phyloP scores from a whole-genome alignment of 2,888 invertebrate species.

The Dolichopus griseipennis region DNA sequence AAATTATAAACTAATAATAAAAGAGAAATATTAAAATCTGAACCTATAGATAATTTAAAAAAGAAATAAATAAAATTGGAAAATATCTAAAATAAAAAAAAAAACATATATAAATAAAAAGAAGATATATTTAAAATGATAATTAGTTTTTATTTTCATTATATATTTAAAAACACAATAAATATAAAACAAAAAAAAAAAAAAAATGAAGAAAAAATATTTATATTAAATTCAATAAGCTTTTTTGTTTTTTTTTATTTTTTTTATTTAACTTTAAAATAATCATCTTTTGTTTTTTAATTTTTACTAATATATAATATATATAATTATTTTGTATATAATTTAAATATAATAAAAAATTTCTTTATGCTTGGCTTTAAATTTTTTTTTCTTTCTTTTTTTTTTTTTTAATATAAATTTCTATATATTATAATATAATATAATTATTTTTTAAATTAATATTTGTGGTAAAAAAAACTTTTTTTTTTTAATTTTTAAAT shows the following conservation, averaged over 20 bases:
- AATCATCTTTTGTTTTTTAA: no score
- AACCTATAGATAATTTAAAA: no score
- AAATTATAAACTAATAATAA: no score
- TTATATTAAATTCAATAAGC: background rate
- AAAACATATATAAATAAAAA: background rate
- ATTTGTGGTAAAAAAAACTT: background rate
- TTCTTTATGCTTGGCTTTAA: constrained; percentile 3
- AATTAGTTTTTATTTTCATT: background rate
- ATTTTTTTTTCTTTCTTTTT: background rate
- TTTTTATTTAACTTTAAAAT: no score
- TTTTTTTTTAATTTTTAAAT: no score
- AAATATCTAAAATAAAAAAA: no score
- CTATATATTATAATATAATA: constrained; percentile 2
- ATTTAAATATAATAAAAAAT: background rate
- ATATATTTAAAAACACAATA: constrained; percentile 6
- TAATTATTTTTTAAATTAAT: background rate
- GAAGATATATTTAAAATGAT: background rate
- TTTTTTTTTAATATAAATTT: background rate
- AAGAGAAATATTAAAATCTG: no score
- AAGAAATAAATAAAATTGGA: no score
- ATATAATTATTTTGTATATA: background rate
- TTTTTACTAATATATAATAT: no score
- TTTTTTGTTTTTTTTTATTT: background rate
- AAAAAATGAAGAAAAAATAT: background rate
- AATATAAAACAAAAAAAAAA: background rate